Evolutionary conservation across 35 echinoderm and acorn worm genomes (phyloP), one percentile per base, ranked within the genome.

Genomic region (Chiridota heheva): DNA sequence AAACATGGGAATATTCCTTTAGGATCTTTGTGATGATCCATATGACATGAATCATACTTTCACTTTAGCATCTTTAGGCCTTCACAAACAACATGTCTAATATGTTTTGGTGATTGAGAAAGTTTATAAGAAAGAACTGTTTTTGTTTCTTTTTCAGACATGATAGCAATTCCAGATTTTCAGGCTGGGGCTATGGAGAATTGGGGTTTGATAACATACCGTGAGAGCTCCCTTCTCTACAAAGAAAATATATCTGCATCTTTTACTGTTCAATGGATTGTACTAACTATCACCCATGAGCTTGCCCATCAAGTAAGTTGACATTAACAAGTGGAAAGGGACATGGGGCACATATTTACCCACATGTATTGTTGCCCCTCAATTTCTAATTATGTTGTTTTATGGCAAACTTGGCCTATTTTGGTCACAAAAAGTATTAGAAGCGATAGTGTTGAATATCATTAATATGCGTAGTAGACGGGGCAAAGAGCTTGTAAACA

Each of bases 121-220:
- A 27, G 20, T 13, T 16, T 60, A 7, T 5, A 1, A 2, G 6
- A 7, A 2, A 3, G 26, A 61, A 28, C 34, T 61, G 58, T 47
- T 58, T 53, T 22, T 73, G 17, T 69, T 18, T 27, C 36, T 60
- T 68, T 78, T 39, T 12, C 36, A 96, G 93, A 96, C 60, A 90
- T 96, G 87, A 86, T 96, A 33, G 93, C 93, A 10, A 96, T 96
- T 78, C 93, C 93, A 44, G 88, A 96, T 42, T 91, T 87, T 71
- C 47, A 71, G 0, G 93, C 93, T 42, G 87, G 87, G 32, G 93
- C 93, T 5, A 96, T 90, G 87, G 93, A 96, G 58, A 90, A 90
- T 63, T 96, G 93, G 93, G 93, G 93, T 39, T 55, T 90, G n/a
- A 90, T 96, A 6, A 80, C 83, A 37, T 96, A 96, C 65, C 78